phyloP scores from a whole-genome alignment of 2,113 vertebrate species.

The Gorilla gorilla region DNA sequence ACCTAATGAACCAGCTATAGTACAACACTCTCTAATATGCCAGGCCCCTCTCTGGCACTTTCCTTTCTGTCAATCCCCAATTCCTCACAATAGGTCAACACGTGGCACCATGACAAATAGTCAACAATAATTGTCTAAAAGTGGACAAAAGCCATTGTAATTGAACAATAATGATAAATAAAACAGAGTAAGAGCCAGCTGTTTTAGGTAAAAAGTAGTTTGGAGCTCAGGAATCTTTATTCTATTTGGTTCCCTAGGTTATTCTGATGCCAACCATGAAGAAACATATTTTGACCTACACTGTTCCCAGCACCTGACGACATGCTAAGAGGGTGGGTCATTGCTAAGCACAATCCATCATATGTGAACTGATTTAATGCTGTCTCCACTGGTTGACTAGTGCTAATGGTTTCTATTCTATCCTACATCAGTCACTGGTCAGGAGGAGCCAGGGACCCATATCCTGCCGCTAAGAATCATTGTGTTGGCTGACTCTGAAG shows the following conservation, averaged over 20 bases:
- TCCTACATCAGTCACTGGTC: not conserved
- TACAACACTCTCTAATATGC: not conserved
- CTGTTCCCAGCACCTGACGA: not conserved
- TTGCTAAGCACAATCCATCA: not conserved
- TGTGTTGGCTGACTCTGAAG: not conserved
- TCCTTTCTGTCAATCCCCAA: not conserved
- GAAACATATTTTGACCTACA: not conserved
- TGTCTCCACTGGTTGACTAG: not conserved
- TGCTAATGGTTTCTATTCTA: not conserved
- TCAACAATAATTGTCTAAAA: conserved; percentile 9
- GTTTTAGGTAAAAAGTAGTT: not conserved
- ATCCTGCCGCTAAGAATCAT: not conserved
- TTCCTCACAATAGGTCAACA: not conserved
- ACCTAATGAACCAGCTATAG: conserved; percentile 27
- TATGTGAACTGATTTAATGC: not conserved
- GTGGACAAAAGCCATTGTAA: conserved; percentile 12
- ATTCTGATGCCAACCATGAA: not conserved
- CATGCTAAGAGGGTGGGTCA: not conserved
- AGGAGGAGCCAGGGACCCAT: not conserved
- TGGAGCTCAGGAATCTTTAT: not conserved
- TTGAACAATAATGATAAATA: not conserved
- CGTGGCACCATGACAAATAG: not conserved
- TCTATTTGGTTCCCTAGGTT: not conserved
- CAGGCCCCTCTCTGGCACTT: conserved; percentile 4
- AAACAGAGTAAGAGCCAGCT: not conserved